Evolutionary conservation across 2,888 invertebrate genomes (phyloP), one percentile per base, ranked within the genome.

Genomic region (Meliscaeva auricollis): DNA sequence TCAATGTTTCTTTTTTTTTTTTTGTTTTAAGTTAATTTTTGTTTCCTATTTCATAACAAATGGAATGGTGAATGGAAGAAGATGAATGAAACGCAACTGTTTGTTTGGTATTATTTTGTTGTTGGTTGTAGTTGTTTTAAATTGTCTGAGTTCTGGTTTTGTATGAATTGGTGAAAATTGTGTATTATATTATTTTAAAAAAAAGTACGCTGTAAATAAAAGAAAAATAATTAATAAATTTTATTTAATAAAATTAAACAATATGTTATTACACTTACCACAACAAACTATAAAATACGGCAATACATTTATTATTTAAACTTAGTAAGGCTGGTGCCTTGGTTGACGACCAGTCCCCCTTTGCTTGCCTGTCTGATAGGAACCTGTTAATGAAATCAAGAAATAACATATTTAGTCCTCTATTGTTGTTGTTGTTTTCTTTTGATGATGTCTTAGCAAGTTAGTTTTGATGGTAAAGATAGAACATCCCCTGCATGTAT

Each of bases 241-340:
- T 0, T 11, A 2, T 48, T 11, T 38, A 9, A 15, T 3, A 17
- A 8, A 46, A 13, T 8, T 38, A 20, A 50, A 62, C 46, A 0
- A 38, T 69, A 15, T 38, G n/a, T n/a, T n/a, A n/a, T 38, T 9
- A 1, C 46, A 78, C 85, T 75, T 78, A 87, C 87, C 87, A 87
- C 85, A 87, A 85, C 70, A 87, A 87, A 81, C 66, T 78, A 84
- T 79, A 79, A 83, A 79, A 83, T 83, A 82, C 74, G 73, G 77
- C 78, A 83, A 87, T 81, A 87, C 38, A 69, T 73, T 84, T 77
- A 79, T 56, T 87, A 73, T 52, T 84, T 76, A 41, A 77, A 78
- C 68, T 92, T 96, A 96, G 93, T 97, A 97, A 92, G 97, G 97
- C 94, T 96, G 96, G 94, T 96, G 96, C 95, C 97, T 95, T 93